These are phyloP conservation scores for Mythimna lalbum DNA, from an alignment of 2,888 invertebrate species.

Conservation along the genomic window DNA sequence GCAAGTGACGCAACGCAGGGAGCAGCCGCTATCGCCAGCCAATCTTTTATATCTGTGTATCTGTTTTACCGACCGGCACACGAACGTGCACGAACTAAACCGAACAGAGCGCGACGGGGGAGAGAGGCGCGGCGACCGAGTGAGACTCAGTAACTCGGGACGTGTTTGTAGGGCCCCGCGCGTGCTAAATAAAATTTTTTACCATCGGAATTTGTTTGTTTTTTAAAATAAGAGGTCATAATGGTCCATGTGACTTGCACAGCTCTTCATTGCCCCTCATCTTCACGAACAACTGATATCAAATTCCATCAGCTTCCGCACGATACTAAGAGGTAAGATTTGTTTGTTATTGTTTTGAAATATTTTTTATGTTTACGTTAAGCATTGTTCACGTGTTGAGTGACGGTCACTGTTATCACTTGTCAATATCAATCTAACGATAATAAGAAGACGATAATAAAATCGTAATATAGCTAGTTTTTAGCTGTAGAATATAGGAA, in stretches of 20 bases:
- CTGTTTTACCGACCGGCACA: background rate
- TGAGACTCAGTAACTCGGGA: background rate
- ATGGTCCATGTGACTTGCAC: background rate
- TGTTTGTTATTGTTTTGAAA: background rate
- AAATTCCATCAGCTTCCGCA: background rate
- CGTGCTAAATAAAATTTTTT: background rate
- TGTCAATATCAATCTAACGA: background rate
- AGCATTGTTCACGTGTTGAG: background rate
- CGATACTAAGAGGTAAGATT: background rate
- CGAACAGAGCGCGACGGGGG: background rate
- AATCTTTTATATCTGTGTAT: rapidly evolving
- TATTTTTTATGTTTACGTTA: no score
- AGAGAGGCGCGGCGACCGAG: background rate
- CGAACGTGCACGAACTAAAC: background rate
- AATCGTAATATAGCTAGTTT: background rate
- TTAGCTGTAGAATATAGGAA: background rate
- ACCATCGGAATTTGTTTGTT: background rate
- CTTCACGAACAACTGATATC: background rate
- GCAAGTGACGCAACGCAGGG: background rate
- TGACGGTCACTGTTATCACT: background rate
- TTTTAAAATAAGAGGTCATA: background rate
- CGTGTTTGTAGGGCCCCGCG: background rate
- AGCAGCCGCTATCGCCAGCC: background rate
- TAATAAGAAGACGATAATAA: background rate
- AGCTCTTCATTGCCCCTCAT: background rate